Percentiles rank a stretch among this genome's conserved stretches.
Evolutionary conservation across 2,113 vertebrate species (phyloP).

Genomic region (Sceloporus tristichus): DNA sequence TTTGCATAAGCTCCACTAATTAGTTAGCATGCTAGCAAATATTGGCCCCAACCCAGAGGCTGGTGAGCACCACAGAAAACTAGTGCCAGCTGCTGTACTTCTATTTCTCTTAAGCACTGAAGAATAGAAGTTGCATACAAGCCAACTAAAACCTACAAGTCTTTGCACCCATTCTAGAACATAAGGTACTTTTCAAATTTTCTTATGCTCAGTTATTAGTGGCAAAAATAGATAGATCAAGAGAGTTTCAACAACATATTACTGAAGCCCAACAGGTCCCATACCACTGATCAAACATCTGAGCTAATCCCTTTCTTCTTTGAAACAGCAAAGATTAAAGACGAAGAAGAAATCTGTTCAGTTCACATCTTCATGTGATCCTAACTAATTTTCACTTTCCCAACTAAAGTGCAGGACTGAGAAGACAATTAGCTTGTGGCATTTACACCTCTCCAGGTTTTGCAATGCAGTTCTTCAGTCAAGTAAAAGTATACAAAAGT

Average conservation of each 20-base stretch:
- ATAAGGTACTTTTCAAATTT: not conserved
- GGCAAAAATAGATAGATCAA: not conserved
- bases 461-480: not conserved
- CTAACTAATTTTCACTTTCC: not conserved
- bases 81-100: not conserved
- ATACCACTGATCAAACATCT: not conserved
- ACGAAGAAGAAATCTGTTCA: too few relatives aligned
- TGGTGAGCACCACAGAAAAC: not conserved
- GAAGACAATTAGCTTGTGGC: not conserved
- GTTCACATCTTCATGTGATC: not conserved
- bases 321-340: not conserved
- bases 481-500: not conserved
- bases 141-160: not conserved
- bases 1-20: constrained; percentile 65
- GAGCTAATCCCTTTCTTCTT: too few relatives aligned
- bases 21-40: constrained; percentile 17
- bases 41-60: constrained; percentile 11
- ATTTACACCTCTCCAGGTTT: not conserved
- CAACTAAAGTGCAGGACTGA: not conserved
- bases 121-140: not conserved
- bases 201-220: not conserved
- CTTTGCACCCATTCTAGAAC: not conserved
- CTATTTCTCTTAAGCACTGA: not conserved
- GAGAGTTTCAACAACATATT: not conserved
- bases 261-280: not conserved